Evolutionary conservation across 2,113 vertebrate genomes (phyloP).

Genomic region (Protobothrops flavoviridis): DNA sequence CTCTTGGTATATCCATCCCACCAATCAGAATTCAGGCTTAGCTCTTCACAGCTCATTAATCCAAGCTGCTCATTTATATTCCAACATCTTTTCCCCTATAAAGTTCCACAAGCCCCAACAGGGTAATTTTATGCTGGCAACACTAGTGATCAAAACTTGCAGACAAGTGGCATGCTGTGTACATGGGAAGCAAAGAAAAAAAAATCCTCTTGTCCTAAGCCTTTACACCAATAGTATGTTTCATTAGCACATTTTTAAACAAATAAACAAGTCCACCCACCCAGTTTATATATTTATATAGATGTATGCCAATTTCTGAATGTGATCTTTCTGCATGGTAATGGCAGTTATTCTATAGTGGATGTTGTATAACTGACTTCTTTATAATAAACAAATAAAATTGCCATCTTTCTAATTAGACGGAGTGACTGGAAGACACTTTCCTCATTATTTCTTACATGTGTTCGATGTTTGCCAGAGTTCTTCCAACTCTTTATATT

Average conservation of each 20-base stretch:
- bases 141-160: constrained; percentile 37
- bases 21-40: constrained; percentile 26
- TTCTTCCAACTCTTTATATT: background rate
- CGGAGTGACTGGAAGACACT: background rate
- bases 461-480: background rate
- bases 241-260: background rate
- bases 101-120: constrained; percentile 16
- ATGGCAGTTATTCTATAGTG: background rate
- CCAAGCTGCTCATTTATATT: constrained; percentile 39
- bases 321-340: background rate
- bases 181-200: background rate
- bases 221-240: constrained; percentile 13
- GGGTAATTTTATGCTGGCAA: constrained; percentile 43
- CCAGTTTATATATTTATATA: background rate
- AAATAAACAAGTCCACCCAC: background rate
- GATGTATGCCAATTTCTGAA: background rate
- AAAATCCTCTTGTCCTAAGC: background rate
- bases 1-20: background rate
- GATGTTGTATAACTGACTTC: background rate
- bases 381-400: background rate
- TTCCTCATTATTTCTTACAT: background rate
- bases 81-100: background rate
- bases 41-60: constrained; percentile 41
- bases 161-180: constrained; percentile 6
- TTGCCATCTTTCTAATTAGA: background rate